Evolutionary conservation across 2,797 vertebrate genomes (phyloP), one percentile per base, ranked within the genome.

Genomic region (Lithobates sylvaticus): DNA sequence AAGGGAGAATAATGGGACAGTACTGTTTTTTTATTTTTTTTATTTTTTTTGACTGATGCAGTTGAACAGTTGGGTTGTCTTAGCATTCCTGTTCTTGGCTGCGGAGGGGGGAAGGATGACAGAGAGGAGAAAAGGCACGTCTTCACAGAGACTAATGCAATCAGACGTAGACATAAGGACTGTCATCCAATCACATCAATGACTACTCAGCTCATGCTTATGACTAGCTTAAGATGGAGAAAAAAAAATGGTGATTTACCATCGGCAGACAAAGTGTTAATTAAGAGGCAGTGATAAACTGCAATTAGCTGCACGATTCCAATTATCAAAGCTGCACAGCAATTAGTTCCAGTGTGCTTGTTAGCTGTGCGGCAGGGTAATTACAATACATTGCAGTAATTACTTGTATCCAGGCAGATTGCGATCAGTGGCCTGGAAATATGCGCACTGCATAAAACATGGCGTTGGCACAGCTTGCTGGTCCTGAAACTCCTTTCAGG

Each of bases 291-390:
- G 81, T 67, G 34, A 70, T 64, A 68, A 72, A 84, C 76, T 80
- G 70, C 81, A 87, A 87, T 87, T 87, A 87, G 86, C 81, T 87
- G 81, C 86, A 84, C 76, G 42, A 58, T 87, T 80, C 86, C 64
- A 87, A 84, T 87, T 84, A 84, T 76, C 86, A 84, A 61, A 79
- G 81, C 81, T 54, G 86, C 81, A 78, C 61, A 58, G 86, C 81
- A 84, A 87, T 87, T 87, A 87, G 86, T 87, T 87, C 86, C 81
- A 84, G 86, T 65, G 70, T 69, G 81, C 81, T 84, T 76, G 29
- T 87, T 84, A 87, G 81, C 81, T 76, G 86, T 78, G 76, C 71
- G 58, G 86, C 81, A 84, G 70, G 73, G 81, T 83, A 74, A 87
- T 87, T 87, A 87, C 65, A 67, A 67, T 67, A 67, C 76, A 80